These are phyloP conservation scores for Vombatus ursinus DNA, from an alignment of 2,113 vertebrate genomes.

Conservation along the genomic window DNA sequence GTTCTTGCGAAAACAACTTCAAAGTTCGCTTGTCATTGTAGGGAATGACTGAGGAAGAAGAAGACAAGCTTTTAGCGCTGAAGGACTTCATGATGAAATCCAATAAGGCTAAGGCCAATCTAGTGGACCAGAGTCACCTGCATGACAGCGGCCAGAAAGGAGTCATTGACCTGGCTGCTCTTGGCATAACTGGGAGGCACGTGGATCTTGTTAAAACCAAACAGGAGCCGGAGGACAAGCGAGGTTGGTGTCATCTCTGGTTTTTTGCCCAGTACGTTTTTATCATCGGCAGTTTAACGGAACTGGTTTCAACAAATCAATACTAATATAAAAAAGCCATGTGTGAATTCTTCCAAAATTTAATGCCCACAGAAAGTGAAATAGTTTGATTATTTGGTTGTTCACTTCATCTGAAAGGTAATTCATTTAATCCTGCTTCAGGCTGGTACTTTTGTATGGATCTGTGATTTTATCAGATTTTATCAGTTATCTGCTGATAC, in stretches of 20 bases:
- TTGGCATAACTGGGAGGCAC: constrained; percentile 94
- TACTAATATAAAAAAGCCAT: constrained; percentile 3
- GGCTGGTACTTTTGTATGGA: not conserved
- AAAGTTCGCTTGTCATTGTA: constrained; percentile 73
- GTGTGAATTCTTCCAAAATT: not conserved
- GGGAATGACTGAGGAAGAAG: constrained; percentile 98
- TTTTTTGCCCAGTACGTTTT: not conserved
- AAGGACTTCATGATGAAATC: constrained; percentile 99
- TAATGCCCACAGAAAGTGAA: not conserved
- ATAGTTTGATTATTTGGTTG: not conserved
- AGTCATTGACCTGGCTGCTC: constrained; percentile 90
- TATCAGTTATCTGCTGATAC: not conserved
- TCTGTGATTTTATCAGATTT: not conserved
- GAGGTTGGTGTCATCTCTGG: constrained; percentile 83
- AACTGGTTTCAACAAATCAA: constrained; percentile 12
- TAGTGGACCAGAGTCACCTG: constrained; percentile 93
- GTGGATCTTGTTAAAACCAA: constrained; percentile 95
- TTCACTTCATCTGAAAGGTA: not conserved
- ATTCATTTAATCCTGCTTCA: not conserved
- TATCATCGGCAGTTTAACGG: not conserved
- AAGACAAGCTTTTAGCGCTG: constrained; percentile 96
- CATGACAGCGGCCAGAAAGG: constrained; percentile 92
- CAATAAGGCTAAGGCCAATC: constrained; percentile 96
- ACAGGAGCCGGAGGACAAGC: constrained; percentile 94
- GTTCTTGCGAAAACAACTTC: constrained; percentile 50